phyloP scores from a whole-genome alignment of 2,888 invertebrate species.

The Amblyteles armatorius region DNA sequence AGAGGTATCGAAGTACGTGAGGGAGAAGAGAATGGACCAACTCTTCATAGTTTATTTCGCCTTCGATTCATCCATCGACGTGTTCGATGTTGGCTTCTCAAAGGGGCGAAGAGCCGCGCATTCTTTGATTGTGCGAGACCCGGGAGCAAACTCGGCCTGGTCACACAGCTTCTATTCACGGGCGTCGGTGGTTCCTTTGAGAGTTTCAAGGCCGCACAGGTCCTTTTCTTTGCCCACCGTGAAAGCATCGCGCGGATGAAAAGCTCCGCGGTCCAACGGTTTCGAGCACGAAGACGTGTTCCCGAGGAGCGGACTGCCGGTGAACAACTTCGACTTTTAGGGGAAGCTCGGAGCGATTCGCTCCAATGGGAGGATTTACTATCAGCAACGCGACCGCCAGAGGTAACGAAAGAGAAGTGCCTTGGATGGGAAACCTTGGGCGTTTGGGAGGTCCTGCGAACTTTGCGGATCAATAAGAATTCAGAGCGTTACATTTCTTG shows the following conservation, averaged over 20 bases:
- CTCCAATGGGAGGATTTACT: conserved; percentile 39
- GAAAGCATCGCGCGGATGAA: conserved; percentile 27
- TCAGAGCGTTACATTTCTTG: background rate
- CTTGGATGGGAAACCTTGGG: background rate
- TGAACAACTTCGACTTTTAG: conserved; percentile 14
- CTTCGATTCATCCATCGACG: conserved; percentile 27
- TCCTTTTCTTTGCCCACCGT: conserved; percentile 32
- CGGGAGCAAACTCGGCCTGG: conserved; percentile 15
- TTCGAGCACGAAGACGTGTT: conserved; percentile 16
- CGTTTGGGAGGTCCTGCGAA: background rate
- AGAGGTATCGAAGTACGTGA: conserved; percentile 1
- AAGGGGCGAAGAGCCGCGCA: conserved; percentile 9
- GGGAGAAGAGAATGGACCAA: background rate
- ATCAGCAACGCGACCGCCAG: conserved; percentile 6
- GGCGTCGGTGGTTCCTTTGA: background rate
- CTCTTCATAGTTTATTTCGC: conserved; percentile 32
- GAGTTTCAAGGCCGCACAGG: conserved; percentile 17
- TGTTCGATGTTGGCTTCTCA: conserved; percentile 19
- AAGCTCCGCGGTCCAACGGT: conserved; percentile 30
- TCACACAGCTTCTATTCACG: conserved; percentile 18
- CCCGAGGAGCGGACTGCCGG: background rate
- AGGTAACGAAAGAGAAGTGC: background rate
- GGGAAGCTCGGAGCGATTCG: background rate
- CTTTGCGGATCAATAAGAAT: background rate
- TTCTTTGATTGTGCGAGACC: conserved; percentile 31